Evolutionary conservation across 2,888 invertebrate genomes (phyloP), one percentile per base, ranked within the genome.

Genomic region (Sinopyrophorus schimmeli): DNA sequence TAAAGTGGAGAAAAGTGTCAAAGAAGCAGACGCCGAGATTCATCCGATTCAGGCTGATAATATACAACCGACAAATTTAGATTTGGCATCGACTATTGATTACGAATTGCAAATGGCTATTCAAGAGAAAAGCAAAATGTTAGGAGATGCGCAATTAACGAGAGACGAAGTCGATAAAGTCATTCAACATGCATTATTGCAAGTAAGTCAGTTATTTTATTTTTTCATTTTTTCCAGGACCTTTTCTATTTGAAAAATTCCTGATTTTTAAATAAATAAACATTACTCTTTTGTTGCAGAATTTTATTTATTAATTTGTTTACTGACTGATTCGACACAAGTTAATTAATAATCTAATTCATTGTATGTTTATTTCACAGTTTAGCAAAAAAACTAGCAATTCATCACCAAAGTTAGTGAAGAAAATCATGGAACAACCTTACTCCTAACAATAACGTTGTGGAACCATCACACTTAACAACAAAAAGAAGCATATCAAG

Each of bases 141-240:
- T 46, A 1, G 55, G 54, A 6, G 47, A 58, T 16, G 31, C 53
- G 3, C 47, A 54, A 32, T 46, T 62, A 10, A 54, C 59, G 1
- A 44, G 53, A 7, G 35, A 53, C 5, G 62, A 62, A 41, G 55
- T 60, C 30, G 59, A 60, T 44, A 57, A 54, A 17, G 58, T 60
- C 24, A 59, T 61, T 17, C 47, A 55, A 5, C 51, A 56, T 24
- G 56, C 55, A 14, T 28, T 58, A 10, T 23, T 44, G n/a, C n/a
- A n/a, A n/a, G n/a, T n/a, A n/a, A n/a, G n/a, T n/a, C n/a, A n/a
- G n/a, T n/a, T n/a, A n/a, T n/a, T n/a, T n/a, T n/a, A n/a, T n/a
- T n/a, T n/a, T n/a, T n/a, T n/a, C n/a, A n/a, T n/a, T n/a, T n/a
- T n/a, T n/a, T n/a, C n/a, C n/a, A n/a, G n/a, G n/a, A n/a, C n/a